Evolutionary conservation across 2,113 vertebrate species (phyloP).

Genomic region (Tonatia bakeri): DNA sequence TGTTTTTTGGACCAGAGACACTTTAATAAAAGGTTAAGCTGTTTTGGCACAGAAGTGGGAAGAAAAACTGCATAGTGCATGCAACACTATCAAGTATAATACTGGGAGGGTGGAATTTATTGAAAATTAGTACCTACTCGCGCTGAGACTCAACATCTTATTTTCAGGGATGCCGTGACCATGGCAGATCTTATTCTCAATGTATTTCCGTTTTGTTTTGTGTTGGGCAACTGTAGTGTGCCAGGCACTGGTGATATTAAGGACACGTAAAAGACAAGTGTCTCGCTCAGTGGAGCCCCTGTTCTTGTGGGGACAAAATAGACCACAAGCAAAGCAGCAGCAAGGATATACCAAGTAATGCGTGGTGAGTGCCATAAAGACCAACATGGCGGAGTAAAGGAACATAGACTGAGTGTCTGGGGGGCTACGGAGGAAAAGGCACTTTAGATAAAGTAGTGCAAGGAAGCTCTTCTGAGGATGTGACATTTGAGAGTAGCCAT

Average conservation of each 20-base stretch:
- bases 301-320: neutral
- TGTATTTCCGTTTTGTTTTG: neutral
- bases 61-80: neutral
- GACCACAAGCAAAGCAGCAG: neutral
- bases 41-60: slow-evolving; percentile 45
- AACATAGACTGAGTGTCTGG: neutral
- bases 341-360: neutral
- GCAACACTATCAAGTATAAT: slow-evolving; percentile 30
- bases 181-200: neutral
- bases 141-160: neutral
- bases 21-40: slow-evolving; percentile 72
- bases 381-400: neutral
- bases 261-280: neutral
- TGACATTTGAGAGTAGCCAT: neutral
- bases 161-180: neutral
- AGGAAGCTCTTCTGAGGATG: neutral
- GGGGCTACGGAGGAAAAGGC: no score
- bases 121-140: slow-evolving; percentile 16
- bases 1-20: slow-evolving; percentile 68
- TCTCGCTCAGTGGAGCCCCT: neutral
- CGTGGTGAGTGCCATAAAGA: no score
- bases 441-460: neutral
- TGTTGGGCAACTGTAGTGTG: neutral
- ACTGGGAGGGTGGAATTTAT: neutral
- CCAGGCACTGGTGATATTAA: neutral